A percentile compares a stretch with the other conserved stretches of the same genome.
phyloP scores from a whole-genome alignment of 2,797 vertebrate genomes.

The Pipistrellus kuhlii region DNA sequence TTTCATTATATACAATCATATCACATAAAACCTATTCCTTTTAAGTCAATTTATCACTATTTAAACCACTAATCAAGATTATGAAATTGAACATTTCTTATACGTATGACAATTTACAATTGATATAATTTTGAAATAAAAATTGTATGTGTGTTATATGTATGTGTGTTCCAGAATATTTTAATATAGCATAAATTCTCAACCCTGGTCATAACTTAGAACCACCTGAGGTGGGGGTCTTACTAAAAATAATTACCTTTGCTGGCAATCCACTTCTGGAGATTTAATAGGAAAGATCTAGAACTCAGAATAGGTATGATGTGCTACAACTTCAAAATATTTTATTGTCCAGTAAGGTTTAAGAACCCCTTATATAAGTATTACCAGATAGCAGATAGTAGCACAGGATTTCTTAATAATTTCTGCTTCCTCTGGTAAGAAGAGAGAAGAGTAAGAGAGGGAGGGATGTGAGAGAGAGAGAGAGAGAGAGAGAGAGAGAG shows the following conservation, averaged over 20 bases:
- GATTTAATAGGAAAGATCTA: background rate
- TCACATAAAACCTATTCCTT: background rate
- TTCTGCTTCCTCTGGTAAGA: background rate
- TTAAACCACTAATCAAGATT: background rate
- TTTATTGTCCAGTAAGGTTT: background rate
- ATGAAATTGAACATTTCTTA: background rate
- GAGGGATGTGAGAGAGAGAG: background rate
- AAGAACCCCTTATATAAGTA: background rate
- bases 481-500: background rate
- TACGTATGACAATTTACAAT: background rate
- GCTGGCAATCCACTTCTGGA: background rate
- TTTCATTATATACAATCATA: background rate
- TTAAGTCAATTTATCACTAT: background rate
- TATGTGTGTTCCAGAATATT: background rate
- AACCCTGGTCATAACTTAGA: background rate
- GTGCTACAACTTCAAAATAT: background rate
- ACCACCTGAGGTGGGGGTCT: rapidly evolving
- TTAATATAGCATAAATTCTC: background rate
- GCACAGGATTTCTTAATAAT: background rate
- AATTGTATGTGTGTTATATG: background rate
- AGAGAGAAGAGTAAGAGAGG: background rate
- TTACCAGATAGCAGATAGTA: background rate
- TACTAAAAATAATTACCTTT: background rate
- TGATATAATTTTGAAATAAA: background rate
- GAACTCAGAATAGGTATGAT: background rate